Conservation (phyloP, 2,113 vertebrate species). For the Uria aalge region DNA sequence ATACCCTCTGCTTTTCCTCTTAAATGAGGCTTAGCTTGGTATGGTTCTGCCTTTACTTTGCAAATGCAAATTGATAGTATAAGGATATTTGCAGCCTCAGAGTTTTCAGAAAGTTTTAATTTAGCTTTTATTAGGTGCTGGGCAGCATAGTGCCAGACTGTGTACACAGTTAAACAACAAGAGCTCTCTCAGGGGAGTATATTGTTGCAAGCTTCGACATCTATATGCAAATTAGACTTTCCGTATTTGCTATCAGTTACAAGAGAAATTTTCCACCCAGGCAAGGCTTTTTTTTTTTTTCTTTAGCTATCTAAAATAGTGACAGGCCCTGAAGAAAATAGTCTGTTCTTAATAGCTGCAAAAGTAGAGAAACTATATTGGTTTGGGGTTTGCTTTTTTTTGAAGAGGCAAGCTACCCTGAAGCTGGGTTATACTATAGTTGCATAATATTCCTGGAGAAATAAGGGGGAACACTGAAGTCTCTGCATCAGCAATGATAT, state of each 20-base stretch:
- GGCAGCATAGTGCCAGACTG: constrained; percentile 64
- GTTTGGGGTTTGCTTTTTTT: background rate
- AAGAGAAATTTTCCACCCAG: constrained; percentile 73
- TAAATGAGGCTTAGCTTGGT: constrained; percentile 32
- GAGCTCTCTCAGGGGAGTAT: constrained; percentile 71
- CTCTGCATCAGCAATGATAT: background rate
- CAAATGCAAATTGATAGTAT: constrained; percentile 64
- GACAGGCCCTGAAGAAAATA: constrained; percentile 49
- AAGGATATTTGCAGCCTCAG: constrained; percentile 51
- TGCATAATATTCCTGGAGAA: constrained; percentile 22
- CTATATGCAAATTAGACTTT: constrained; percentile 78
- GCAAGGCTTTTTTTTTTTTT: background rate
- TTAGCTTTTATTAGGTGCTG: constrained; percentile 76
- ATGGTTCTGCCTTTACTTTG: constrained; percentile 6
- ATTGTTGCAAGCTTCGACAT: constrained; percentile 71
- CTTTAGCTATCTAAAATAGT: constrained; percentile 30
- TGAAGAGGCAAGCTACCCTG: background rate
- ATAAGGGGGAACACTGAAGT: background rate
- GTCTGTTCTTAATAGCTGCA: background rate
- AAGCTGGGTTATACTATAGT: constrained; percentile 14
- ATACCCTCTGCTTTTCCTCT: background rate
- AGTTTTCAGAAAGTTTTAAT: constrained; percentile 73
- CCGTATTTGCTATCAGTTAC: constrained; percentile 70
- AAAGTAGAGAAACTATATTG: background rate
- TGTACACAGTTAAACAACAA: constrained; percentile 73